Conservation (phyloP, 2,888 invertebrate species). For the Drosophila paramelanica region DNA sequence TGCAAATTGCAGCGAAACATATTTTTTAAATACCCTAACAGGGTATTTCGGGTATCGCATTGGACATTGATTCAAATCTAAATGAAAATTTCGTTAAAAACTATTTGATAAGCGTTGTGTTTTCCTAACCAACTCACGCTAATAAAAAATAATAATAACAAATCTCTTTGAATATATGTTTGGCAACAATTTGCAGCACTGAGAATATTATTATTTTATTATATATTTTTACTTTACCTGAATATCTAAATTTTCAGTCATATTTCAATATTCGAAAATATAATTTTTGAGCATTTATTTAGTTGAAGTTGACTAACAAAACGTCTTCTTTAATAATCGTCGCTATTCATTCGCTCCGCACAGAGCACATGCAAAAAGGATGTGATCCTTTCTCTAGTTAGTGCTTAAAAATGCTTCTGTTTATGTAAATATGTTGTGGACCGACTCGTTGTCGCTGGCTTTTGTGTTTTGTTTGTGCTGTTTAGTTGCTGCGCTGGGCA, state of each 20-base stretch:
- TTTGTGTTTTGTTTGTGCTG: constrained; percentile 37
- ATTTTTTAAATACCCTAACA: constrained; percentile 18
- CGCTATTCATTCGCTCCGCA: not conserved
- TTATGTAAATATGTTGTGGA: constrained; percentile 69
- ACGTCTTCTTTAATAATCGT: not conserved
- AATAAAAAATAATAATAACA: too few relatives aligned
- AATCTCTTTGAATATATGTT: too few relatives aligned
- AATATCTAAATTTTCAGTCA: too few relatives aligned
- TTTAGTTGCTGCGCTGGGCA: constrained; percentile 57
- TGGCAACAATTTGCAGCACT: too few relatives aligned
- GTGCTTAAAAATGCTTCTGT: constrained; percentile 50
- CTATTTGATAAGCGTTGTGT: too few relatives aligned
- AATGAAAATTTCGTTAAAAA: too few relatives aligned
- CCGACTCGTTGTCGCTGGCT: constrained; percentile 37
- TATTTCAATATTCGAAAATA: too few relatives aligned
- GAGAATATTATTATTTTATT: not conserved
- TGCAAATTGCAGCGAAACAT: not conserved
- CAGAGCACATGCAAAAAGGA: not conserved
- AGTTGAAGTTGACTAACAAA: too few relatives aligned
- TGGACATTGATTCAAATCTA: too few relatives aligned
- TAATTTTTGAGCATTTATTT: too few relatives aligned
- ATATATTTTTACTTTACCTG: too few relatives aligned
- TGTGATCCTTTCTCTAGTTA: not conserved
- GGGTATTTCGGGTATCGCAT: not conserved
- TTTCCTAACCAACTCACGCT: too few relatives aligned